Conservation (phyloP, 2,113 vertebrate genomes). For the Gallinago media region DNA sequence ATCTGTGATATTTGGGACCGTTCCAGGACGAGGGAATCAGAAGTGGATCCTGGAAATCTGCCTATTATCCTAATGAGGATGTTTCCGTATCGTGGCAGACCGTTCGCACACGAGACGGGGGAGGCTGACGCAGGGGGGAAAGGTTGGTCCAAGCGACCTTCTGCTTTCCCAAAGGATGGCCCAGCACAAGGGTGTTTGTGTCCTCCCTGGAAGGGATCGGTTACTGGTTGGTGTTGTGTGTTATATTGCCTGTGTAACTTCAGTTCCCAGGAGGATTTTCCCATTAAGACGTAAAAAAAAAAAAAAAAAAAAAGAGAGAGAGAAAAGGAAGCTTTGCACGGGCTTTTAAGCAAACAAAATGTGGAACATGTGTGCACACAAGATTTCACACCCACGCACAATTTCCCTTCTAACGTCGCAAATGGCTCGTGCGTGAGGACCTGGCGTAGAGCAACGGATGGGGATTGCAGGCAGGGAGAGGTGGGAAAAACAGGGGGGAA, state of each 20-base stretch:
- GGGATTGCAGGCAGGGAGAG: background rate
- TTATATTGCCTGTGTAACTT: conserved; percentile 35
- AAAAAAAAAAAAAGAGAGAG: too few relatives aligned
- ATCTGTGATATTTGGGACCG: conserved; percentile 69
- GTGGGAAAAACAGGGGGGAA: background rate
- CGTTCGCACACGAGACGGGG: background rate
- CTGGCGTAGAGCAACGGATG: background rate
- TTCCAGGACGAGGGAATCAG: conserved; percentile 58
- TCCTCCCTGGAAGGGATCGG: background rate
- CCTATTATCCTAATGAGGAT: conserved; percentile 68
- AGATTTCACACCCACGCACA: conserved; percentile 58
- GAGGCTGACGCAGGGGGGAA: background rate
- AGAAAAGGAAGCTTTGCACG: background rate
- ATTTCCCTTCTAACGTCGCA: conserved; percentile 39
- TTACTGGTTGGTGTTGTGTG: background rate
- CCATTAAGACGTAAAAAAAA: too few relatives aligned
- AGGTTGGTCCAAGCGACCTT: background rate
- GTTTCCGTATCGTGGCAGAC: conserved; percentile 13
- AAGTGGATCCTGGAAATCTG: conserved; percentile 68
- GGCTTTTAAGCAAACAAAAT: conserved; percentile 71
- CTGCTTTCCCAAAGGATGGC: conserved; percentile 16
- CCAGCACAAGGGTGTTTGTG: background rate
- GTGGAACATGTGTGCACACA: conserved; percentile 60
- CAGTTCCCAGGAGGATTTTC: conserved; percentile 18
- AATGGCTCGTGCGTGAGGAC: conserved; percentile 33